Conservation (phyloP, 2,888 invertebrate genomes). For the Papilio protenor region DNA sequence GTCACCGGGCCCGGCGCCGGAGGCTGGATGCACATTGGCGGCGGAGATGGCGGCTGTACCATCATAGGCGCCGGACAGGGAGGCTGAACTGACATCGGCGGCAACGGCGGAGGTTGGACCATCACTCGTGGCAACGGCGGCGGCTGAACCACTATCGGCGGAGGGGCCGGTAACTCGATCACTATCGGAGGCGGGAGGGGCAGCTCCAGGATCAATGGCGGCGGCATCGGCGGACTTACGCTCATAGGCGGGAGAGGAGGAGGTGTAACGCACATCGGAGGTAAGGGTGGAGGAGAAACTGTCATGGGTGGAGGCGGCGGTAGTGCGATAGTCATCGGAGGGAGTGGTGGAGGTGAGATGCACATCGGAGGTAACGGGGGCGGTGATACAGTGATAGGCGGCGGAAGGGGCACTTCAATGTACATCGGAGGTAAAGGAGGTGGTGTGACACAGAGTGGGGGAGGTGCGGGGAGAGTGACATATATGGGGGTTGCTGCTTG, state of each 20-base stretch:
- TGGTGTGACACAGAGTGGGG: conserved; percentile 69
- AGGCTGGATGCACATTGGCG: conserved; percentile 68
- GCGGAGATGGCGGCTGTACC: conserved; percentile 69
- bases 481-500: conserved; percentile 65
- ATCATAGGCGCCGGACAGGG: conserved; percentile 70
- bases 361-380: conserved; percentile 67
- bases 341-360: conserved; percentile 59
- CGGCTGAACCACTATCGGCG: conserved; percentile 73
- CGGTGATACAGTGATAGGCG: conserved; percentile 69
- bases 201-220: conserved; percentile 53
- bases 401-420: conserved; percentile 63
- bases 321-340: conserved; percentile 52
- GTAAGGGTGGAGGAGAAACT: conserved; percentile 64
- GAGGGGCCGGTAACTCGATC: conserved; percentile 57
- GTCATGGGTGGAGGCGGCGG: conserved; percentile 63
- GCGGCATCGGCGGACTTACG: conserved; percentile 53
- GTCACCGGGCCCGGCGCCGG: conserved; percentile 69
- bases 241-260: conserved; percentile 61
- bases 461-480: conserved; percentile 67
- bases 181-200: conserved; percentile 56
- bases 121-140: conserved; percentile 69
- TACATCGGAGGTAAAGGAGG: conserved; percentile 67
- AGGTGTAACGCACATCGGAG: conserved; percentile 69
- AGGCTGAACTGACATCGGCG: conserved; percentile 73
- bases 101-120: conserved; percentile 73